These are phyloP conservation scores for Athalia rosae DNA, from an alignment of 2,888 invertebrate genomes.

Conservation along the genomic window DNA sequence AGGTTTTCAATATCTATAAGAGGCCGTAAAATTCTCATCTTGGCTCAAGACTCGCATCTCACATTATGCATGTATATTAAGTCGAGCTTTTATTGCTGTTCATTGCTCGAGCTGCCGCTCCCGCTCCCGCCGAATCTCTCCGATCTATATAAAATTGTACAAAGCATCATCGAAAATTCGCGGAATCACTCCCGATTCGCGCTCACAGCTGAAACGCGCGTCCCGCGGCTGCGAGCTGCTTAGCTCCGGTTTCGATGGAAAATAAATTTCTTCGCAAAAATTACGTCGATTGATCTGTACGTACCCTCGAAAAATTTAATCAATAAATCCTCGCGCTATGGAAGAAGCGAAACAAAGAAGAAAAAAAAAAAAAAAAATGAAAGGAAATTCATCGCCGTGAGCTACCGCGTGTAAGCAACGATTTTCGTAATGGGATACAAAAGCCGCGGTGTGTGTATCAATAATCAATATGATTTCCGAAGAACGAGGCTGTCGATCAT, in stretches of 20 bases:
- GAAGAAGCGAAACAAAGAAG: too few species aligned
- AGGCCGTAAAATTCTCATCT: constrained; percentile 55
- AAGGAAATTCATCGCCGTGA: neutral
- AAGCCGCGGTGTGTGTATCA: neutral
- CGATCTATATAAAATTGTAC: constrained; percentile 4
- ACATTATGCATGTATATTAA: constrained; percentile 55
- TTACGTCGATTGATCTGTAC: too few species aligned
- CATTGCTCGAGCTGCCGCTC: neutral
- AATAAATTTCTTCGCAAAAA: too few species aligned
- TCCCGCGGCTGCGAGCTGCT: too few species aligned
- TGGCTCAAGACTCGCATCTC: constrained; percentile 42
- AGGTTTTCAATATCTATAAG: constrained; percentile 63
- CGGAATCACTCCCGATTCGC: neutral
- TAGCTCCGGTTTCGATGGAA: too few species aligned
- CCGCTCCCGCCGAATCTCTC: neutral
- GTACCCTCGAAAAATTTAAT: neutral
- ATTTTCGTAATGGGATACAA: neutral
- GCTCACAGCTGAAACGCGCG: too few species aligned
- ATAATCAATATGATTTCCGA: constrained; percentile 7
- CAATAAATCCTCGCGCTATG: neutral
- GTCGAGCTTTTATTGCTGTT: constrained; percentile 34
- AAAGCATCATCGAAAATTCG: constrained; percentile 2
- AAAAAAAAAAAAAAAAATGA: neutral
- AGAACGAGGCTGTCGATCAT: constrained; percentile 22
- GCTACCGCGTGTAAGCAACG: neutral